Evolutionary conservation across 2,888 invertebrate genomes (phyloP), one percentile per base, ranked within the genome.

Genomic region (Quadroppia sp.): DNA sequence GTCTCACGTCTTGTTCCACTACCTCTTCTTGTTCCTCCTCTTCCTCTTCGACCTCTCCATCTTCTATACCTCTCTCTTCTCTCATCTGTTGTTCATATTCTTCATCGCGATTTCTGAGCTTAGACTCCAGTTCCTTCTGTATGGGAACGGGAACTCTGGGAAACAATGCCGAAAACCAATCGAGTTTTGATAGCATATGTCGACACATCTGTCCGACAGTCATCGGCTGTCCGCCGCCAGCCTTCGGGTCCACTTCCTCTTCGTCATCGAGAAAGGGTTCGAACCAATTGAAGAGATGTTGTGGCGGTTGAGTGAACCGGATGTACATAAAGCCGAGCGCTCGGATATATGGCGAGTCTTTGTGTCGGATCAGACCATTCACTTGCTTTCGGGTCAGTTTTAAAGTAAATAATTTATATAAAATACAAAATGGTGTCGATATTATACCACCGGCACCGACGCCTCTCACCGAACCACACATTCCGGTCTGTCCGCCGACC

Each of bases 371-470:
- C 77, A 99, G 88, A 73, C 95, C 95, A 81, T 93, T 94, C 78
- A 99, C 87, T 84, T 99, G 99, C 83, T 98, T 99, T 77, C 97
- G 87, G n/a, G 99, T 98, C 78, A 99, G 86, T 79, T 92, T 90
- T 80, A 99, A 85, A 0, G 98, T 98, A 84, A 94, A 99, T 77
- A 99, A 85, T 84, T 99, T 98, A 85, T 97, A 99, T 42, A 99
- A 87, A n/a, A 99, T 87, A 83, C 99, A 99, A 84, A 92, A 99
- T 0, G 99, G 98, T 75, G 98, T 97, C n/a, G 97, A 97, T 25
- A 99, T 98, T 76, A 99, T 98, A 71, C 99, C 99, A 72, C 99
- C 99, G 53, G 98, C 98, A 50, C 99, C 99, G 40, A 99, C 99
- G 36, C 99, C 99, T 77, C 99, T 88, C 7, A 97, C 94, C 91